These are phyloP conservation scores for Amphipyra tragopoginis DNA, from an alignment of 2,888 invertebrate genomes.

Conservation along the genomic window DNA sequence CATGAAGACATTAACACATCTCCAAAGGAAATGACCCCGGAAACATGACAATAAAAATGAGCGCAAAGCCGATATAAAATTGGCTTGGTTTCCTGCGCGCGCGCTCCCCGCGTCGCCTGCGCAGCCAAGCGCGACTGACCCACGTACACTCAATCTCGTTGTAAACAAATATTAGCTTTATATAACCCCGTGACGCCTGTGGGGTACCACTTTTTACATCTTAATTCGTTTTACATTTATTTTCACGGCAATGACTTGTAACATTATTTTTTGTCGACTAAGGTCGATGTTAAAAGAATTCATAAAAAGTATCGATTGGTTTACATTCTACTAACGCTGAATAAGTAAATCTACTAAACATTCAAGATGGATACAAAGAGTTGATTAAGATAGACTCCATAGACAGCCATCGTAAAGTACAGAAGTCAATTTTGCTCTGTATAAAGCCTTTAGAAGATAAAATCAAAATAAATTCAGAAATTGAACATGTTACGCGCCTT, in stretches of 20 bases:
- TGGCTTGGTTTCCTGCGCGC: slow-evolving; percentile 70
- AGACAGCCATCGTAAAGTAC: slow-evolving; percentile 23
- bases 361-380: slow-evolving; percentile 35
- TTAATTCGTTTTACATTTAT: slow-evolving; percentile 63
- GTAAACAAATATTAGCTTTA: slow-evolving; percentile 79
- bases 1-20: slow-evolving; percentile 9
- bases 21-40: slow-evolving; percentile 67
- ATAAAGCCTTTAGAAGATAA: slow-evolving; percentile 29
- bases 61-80: slow-evolving; percentile 64
- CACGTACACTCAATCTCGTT: slow-evolving; percentile 77
- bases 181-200: slow-evolving; percentile 59
- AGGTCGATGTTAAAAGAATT: slow-evolving; percentile 30
- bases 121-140: slow-evolving; percentile 67
- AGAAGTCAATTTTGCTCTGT: slow-evolving; percentile 9
- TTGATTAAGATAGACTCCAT: slow-evolving; percentile 22
- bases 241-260: slow-evolving; percentile 57
- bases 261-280: slow-evolving; percentile 38
- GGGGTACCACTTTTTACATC: slow-evolving; percentile 64
- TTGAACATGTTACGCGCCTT: too few relatives aligned
- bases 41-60: slow-evolving; percentile 65
- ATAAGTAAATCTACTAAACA: slow-evolving; percentile 35
- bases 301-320: slow-evolving; percentile 37
- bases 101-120: slow-evolving; percentile 53
- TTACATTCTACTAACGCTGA: slow-evolving; percentile 44
- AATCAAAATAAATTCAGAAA: too few relatives aligned